A percentile compares a stretch with the other conserved stretches of the same genome.
These are phyloP conservation scores for Erebia ligea DNA, from an alignment of 2,888 invertebrate genomes.

Conservation along the genomic window DNA sequence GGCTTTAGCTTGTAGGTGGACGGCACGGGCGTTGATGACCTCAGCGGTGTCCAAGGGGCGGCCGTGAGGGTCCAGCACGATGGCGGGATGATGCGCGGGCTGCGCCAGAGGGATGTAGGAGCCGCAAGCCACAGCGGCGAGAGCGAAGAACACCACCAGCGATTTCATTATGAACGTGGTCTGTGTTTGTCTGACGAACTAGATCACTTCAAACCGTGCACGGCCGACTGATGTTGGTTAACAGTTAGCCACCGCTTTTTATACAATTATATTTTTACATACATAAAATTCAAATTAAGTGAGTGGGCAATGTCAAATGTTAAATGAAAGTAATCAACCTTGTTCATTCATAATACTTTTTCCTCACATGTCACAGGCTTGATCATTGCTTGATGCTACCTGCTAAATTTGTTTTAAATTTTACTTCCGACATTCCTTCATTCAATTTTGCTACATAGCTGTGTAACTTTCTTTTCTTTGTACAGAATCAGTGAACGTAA, in stretches of 20 bases:
- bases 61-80: conserved; percentile 74
- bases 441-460: not conserved
- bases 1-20: conserved; percentile 77
- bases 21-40: conserved; percentile 74
- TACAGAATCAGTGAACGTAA: not conserved
- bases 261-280: conserved; percentile 15
- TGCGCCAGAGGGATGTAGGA: conserved; percentile 74
- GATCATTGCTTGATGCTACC: not conserved
- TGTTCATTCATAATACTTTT: conserved; percentile 57
- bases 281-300: conserved; percentile 50
- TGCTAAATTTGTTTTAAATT: not conserved
- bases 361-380: conserved; percentile 49
- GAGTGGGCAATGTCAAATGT: conserved; percentile 68
- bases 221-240: conserved; percentile 60
- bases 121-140: conserved; percentile 83
- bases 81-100: conserved; percentile 72
- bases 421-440: not conserved
- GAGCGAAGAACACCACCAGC: conserved; percentile 85
- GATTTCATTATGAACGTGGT: conserved; percentile 71
- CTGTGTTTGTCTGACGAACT: conserved; percentile 67
- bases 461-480: not conserved
- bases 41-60: conserved; percentile 78
- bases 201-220: conserved; percentile 67
- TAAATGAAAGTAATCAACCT: conserved; percentile 71
- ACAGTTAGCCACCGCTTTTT: conserved; percentile 45